Conservation (phyloP, 2,113 vertebrate species). For the Scomber japonicus region DNA sequence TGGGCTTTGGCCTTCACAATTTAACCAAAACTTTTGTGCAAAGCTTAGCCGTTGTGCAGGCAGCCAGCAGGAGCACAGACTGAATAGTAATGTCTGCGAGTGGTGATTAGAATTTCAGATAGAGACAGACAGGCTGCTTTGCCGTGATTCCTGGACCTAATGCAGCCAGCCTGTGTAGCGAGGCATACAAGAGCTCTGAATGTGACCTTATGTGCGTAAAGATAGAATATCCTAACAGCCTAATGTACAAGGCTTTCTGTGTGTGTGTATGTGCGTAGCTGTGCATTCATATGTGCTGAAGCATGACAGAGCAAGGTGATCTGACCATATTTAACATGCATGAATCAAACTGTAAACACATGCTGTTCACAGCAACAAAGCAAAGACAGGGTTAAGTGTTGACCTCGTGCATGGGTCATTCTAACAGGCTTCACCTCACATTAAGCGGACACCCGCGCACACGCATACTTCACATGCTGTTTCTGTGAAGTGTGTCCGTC, state of each 20-base stretch:
- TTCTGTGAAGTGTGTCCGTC: conserved; percentile 44
- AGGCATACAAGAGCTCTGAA: conserved; percentile 69
- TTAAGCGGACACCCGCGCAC: conserved; percentile 23
- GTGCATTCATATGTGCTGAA: conserved; percentile 27
- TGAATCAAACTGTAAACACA: conserved; percentile 31
- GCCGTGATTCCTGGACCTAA: conserved; percentile 64
- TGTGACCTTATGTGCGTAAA: conserved; percentile 72
- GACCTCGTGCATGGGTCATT: conserved; percentile 7
- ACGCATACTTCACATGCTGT: conserved; percentile 32
- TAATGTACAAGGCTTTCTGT: conserved; percentile 33
- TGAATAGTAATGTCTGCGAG: conserved; percentile 75
- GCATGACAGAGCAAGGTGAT: conserved; percentile 47
- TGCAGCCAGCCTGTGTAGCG: conserved; percentile 66
- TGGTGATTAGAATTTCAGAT: conserved; percentile 81
- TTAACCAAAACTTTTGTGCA: conserved; percentile 73
- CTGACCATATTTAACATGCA: conserved; percentile 37
- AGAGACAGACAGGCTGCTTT: conserved; percentile 44
- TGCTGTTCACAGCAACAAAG: not conserved
- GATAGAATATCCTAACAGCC: conserved; percentile 53
- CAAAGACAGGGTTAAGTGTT: conserved; percentile 31
- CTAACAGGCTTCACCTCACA: conserved; percentile 41
- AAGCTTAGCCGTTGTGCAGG: conserved; percentile 52
- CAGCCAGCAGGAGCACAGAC: conserved; percentile 47
- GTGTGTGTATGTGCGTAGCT: not conserved
- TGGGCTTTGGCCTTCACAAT: conserved; percentile 65